Percentiles rank a stretch among this genome's conserved stretches.
phyloP scores from a whole-genome alignment of 1,140 invertebrate genomes.

The Scylla paramamosain region DNA sequence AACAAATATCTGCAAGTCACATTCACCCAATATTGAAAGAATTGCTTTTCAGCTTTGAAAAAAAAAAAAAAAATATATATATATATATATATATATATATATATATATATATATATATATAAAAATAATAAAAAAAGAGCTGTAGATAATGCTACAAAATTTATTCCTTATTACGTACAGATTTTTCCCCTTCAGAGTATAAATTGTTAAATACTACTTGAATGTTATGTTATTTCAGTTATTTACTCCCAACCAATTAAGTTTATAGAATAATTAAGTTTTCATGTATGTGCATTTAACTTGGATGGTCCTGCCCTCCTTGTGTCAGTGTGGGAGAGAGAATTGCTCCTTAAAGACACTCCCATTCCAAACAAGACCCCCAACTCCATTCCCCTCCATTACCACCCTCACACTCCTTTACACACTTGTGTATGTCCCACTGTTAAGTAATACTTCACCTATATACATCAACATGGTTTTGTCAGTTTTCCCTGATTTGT shows the following conservation, averaged over 20 bases:
- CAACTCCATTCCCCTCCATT: not conserved
- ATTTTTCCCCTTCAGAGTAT: not conserved
- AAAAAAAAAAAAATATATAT: no score
- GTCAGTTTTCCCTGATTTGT: no score
- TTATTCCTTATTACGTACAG: not conserved
- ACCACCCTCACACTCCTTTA: not conserved
- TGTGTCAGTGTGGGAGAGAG: not conserved
- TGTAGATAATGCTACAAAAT: not conserved
- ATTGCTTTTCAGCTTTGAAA: not conserved
- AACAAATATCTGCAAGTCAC: no score
- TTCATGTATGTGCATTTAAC: not conserved
- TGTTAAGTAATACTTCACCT: not conserved
- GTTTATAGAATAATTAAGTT: not conserved
- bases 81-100: no score
- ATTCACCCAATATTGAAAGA: not conserved
- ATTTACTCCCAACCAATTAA: not conserved
- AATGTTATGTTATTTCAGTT: not conserved
- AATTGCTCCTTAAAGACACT: slow-evolving; percentile 11
- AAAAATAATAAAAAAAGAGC: not conserved
- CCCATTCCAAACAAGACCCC: slow-evolving; percentile 10
- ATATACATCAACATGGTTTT: not conserved
- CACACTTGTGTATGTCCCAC: not conserved
- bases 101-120: no score
- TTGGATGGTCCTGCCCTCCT: not conserved
- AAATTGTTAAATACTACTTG: not conserved